A percentile compares a stretch with the other conserved stretches of the same genome.
These are phyloP conservation scores for Neomonachus schauinslandi DNA, from an alignment of 2,113 vertebrate species.

Conservation along the genomic window DNA sequence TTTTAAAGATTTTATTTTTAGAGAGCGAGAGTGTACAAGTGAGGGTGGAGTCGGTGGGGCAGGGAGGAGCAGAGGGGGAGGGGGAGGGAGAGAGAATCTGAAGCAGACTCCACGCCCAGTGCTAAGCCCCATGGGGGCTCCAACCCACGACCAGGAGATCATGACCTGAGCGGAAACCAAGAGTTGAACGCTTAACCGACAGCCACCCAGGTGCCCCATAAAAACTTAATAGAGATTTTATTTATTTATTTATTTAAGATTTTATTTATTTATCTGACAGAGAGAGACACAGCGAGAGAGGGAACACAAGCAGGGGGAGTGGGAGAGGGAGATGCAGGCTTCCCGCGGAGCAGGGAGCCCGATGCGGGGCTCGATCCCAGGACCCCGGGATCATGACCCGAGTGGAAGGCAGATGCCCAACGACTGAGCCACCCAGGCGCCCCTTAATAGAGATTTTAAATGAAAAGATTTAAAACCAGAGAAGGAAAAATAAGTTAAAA, in stretches of 20 bases:
- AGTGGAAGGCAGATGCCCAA: neutral
- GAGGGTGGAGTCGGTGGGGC: neutral
- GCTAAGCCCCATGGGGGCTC: neutral
- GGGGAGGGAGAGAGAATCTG: neutral
- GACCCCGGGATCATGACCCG: no score
- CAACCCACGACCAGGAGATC: neutral
- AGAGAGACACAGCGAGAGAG: no score
- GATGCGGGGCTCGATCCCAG: no score
- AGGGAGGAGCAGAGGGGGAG: neutral
- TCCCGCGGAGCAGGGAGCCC: no score
- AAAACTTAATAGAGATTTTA: neutral
- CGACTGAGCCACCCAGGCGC: no score
- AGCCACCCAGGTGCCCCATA: neutral
- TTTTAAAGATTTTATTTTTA: neutral
- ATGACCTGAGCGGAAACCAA: no score
- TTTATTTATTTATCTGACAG: no score
- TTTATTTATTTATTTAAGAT: no score
- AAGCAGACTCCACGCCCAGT: neutral
- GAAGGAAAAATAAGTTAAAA: neutral
- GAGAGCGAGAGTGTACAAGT: neutral
- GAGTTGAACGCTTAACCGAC: no score
- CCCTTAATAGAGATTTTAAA: neutral
- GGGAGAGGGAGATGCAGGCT: no score
- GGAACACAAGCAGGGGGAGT: no score
- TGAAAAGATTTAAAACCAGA: conserved; percentile 44